Evolutionary conservation across 2,888 invertebrate genomes (phyloP), one percentile per base, ranked within the genome.

Genomic region (Noctua comes): DNA sequence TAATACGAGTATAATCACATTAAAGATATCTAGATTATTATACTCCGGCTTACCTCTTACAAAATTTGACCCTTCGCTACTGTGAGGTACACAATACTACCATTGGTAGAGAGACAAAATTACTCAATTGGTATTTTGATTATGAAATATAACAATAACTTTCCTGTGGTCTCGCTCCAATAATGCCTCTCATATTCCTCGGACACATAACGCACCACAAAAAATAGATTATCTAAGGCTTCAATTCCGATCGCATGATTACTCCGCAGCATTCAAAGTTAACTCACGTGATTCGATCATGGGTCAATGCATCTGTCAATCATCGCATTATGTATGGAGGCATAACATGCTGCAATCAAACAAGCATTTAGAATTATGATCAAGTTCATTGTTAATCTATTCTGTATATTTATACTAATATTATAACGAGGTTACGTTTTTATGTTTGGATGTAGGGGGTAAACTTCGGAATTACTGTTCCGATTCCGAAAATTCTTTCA

Each of bases 281-380:
- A 77, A 76, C 51, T 79, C 74, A 54, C 24, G 62, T 77, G 75
- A 82, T 82, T 83, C 72, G 74, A 77, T 79, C 59, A 76, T 46
- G 69, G 78, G 77, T 86, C 80, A 73, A 77, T 73, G 68, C 57
- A 69, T 77, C 82, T 83, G 88, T 88, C 87, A 86, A 82, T 90
- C 86, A 88, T 79, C 46, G 54, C 21, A 77, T 79, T 86, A 77
- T 82, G 21, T 66, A 66, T 68, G 71, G 73, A 77, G 18, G 46
- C 57, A 81, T 86, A 79, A 76, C 72, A 76, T 80, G 73, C 74
- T 79, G 78, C 80, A 84, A 89, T 86, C 85, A 88, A 84, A 88
- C 76, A 80, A 66, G 48, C 62, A 81, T 86, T 86, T 80, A 75
- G 73, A 78, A 82, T 74, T 70, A 68, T 70, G 73, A 76, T 83